Base-by-base conservation (phyloP, 2,113 vertebrate species). In the Cichladusa arquata region DNA sequence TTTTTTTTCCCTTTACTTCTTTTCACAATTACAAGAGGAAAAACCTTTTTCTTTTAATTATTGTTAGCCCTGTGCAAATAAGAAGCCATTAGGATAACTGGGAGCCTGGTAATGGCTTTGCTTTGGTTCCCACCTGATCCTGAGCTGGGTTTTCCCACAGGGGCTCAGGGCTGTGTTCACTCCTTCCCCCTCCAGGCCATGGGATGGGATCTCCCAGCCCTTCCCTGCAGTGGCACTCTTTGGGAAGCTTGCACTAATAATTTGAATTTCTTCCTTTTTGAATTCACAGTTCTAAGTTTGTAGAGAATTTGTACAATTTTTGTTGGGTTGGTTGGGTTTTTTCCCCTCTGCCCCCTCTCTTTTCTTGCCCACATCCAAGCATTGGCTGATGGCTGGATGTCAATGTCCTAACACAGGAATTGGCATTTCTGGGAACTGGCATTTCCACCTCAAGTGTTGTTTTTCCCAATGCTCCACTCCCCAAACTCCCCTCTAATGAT, bases 291-390 rank as follows among this genome's bases (percentile, higher is more conserved):
- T 87, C 70, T 20, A 56, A 87, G 40, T 6, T 31, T 0, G 1
- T 22, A 47, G 42, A 67, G 67, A 50, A 92, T 83, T 47, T 42
- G 61, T 53, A 61, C 65, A 3, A n/a, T 14, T 47, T n/a, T 64
- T 57, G 12, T 14, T 25, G 45, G 33, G 26, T 28, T 34, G 54
- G 29, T 47, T 40, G 47, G 23, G 8, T 0, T 26, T 73, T 45
- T 15, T 5, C 5, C 23, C 20, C 42, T 17, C 33, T 62, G 19
- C 13, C 20, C 38, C 23, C 33, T 67, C 77, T 64, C 1, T 60
- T 65, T 85, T 64, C 50, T 48, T 79, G 74, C 78, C 84, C 85
- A 45, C 82, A 94, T 89, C 95, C 95, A 96, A 96, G 77, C 78
- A 4, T 2, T 0, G 1, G 50, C 45, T 88, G 71, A 64, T 64